These are phyloP conservation scores for Leucoma salicis DNA, from an alignment of 2,888 invertebrate genomes.

Conservation along the genomic window DNA sequence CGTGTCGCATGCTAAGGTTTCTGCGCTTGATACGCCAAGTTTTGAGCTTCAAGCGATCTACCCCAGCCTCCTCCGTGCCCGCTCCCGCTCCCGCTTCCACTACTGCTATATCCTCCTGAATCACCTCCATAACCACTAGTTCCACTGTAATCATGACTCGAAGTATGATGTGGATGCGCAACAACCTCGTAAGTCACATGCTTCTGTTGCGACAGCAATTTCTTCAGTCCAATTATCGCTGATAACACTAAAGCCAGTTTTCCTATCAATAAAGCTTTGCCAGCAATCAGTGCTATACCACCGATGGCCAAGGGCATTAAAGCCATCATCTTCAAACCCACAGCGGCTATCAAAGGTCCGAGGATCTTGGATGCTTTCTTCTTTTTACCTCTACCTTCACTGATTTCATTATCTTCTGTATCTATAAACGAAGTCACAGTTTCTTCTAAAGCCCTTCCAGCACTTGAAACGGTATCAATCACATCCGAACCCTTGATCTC, in stretches of 20 bases:
- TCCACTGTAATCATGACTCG: constrained; percentile 82
- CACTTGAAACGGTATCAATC: constrained; percentile 89
- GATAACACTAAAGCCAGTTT: constrained; percentile 92
- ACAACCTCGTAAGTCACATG: constrained; percentile 95
- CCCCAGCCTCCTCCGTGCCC: constrained; percentile 86
- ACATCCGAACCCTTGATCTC: constrained; percentile 93
- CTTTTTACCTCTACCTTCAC: constrained; percentile 90
- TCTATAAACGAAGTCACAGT: constrained; percentile 81
- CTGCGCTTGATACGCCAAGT: constrained; percentile 90
- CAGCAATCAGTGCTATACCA: constrained; percentile 92
- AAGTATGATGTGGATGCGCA: constrained; percentile 89
- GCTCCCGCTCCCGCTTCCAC: constrained; percentile 76
- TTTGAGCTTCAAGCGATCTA: constrained; percentile 88
- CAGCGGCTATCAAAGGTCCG: constrained; percentile 88
- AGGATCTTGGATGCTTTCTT: constrained; percentile 90
- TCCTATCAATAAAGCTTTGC: constrained; percentile 92
- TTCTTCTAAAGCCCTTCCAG: constrained; percentile 90
- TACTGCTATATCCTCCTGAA: constrained; percentile 79
- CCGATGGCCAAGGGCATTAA: constrained; percentile 90
- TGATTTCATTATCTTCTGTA: constrained; percentile 79
- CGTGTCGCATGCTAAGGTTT: constrained; percentile 79
- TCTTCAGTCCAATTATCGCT: constrained; percentile 92
- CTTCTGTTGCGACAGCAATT: constrained; percentile 90
- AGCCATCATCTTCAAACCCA: constrained; percentile 90
- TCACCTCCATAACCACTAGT: constrained; percentile 85